Conservation (phyloP, 2,113 vertebrate species). For the Hippoglossus stenolepis region DNA sequence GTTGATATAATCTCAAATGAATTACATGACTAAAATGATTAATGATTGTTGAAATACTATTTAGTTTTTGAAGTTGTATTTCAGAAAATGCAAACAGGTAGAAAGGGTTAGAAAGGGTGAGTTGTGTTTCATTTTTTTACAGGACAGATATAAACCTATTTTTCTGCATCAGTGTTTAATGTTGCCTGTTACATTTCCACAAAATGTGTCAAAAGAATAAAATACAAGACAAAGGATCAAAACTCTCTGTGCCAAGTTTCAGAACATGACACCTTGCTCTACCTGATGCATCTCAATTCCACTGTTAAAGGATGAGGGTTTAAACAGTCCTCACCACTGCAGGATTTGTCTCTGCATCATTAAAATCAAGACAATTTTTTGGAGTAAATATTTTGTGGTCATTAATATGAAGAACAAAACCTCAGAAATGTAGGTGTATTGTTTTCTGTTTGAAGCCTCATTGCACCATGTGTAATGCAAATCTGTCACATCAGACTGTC, state of each 20-base stretch:
- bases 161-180: too few relatives aligned
- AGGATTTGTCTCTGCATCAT: neutral
- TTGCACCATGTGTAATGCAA: slow-evolving; percentile 44
- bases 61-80: too few relatives aligned
- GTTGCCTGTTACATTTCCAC: neutral
- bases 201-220: neutral
- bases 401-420: neutral
- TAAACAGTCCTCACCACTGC: neutral
- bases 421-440: slow-evolving; percentile 19
- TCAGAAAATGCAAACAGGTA: too few relatives aligned
- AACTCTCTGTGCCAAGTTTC: neutral
- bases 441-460: slow-evolving; percentile 45
- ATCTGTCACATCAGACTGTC: slow-evolving; percentile 53
- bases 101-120: too few relatives aligned
- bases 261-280: neutral
- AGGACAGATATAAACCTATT: too few relatives aligned
- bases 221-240: neutral
- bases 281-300: neutral
- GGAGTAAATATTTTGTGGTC: neutral
- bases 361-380: slow-evolving; percentile 5
- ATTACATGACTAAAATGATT: too few relatives aligned
- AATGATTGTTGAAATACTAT: too few relatives aligned
- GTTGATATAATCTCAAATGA: too few relatives aligned
- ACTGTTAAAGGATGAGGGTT: too few relatives aligned
- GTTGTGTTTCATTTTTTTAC: too few relatives aligned